Evolutionary conservation across 2,113 vertebrate genomes (phyloP).

Genomic region (Equus przewalskii): DNA sequence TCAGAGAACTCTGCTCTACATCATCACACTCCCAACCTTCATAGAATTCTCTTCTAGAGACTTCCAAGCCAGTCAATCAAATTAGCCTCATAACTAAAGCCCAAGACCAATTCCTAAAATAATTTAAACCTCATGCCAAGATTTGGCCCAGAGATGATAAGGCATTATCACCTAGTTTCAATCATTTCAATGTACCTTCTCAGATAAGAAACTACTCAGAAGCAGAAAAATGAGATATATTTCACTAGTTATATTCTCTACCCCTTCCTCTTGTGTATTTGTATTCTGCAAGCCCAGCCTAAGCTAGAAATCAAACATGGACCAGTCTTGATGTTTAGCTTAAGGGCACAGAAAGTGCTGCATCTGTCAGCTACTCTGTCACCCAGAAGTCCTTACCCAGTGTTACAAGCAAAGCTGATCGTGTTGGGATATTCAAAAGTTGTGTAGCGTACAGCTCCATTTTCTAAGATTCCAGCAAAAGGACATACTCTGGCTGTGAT

Average conservation of each 20-base stretch:
- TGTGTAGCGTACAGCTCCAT: slow-evolving; percentile 87
- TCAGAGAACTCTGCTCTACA: fast-evolving
- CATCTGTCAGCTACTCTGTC: not conserved
- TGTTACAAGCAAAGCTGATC: slow-evolving; percentile 90
- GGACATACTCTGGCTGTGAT: slow-evolving; percentile 90
- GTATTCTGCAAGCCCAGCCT: not conserved
- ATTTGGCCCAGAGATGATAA: slow-evolving; percentile 13
- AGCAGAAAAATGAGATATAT: slow-evolving; percentile 4
- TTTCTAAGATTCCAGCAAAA: slow-evolving; percentile 81
- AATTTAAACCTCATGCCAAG: not conserved
- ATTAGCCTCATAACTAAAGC: not conserved
- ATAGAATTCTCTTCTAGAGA: not conserved
- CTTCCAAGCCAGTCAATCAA: not conserved
- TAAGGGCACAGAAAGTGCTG: not conserved
- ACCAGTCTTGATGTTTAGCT: not conserved
- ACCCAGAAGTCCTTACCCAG: slow-evolving; percentile 89
- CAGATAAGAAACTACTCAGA: not conserved
- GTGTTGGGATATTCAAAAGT: slow-evolving; percentile 88
- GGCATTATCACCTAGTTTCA: not conserved
- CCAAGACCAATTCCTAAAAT: not conserved
- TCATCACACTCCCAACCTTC: not conserved
- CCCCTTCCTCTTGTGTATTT: not conserved
- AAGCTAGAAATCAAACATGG: not conserved
- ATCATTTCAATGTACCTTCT: not conserved
- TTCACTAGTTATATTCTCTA: not conserved